Conservation (phyloP, 1,140 invertebrate species). For the Pseudomyrmex pallidus region DNA sequence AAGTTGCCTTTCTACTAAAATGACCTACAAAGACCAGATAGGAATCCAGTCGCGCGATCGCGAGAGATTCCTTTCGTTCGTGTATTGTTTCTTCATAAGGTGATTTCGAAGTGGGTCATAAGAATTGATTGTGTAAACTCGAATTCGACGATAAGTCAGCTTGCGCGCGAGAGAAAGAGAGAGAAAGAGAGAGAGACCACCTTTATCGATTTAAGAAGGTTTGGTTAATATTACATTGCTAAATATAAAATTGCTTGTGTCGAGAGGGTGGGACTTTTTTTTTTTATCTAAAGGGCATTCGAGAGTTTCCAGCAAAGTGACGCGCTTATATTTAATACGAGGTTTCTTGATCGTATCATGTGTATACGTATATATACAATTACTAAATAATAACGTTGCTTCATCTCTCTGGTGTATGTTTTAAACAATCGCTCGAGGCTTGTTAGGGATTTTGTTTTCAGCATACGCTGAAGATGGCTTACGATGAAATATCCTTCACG, state of each 20-base stretch:
- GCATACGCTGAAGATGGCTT: not conserved
- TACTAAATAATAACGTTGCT: not conserved
- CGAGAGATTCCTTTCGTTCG: not conserved
- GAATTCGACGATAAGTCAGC: conserved; percentile 8
- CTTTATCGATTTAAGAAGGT: conserved; percentile 18
- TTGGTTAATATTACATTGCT: conserved; percentile 45
- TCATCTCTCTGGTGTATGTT: not conserved
- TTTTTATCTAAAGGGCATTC: conserved; percentile 17
- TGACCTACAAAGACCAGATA: conserved; percentile 19
- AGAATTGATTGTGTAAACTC: not conserved
- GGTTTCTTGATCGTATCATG: not conserved
- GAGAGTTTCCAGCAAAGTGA: conserved; percentile 13
- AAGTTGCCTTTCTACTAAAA: conserved; percentile 13
- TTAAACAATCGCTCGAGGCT: not conserved
- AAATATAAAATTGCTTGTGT: conserved; percentile 33
- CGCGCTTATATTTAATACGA: not conserved
- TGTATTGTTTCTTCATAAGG: not conserved
- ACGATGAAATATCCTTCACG: not conserved
- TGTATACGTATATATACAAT: not conserved
- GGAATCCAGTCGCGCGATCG: not conserved
- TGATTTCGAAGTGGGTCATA: not conserved
- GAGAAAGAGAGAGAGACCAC: not conserved
- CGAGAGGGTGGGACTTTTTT: conserved; percentile 30
- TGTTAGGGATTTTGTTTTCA: not conserved
- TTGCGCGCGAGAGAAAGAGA: not conserved